Conservation (phyloP, 2,888 invertebrate species). For the Beris morrisii region DNA sequence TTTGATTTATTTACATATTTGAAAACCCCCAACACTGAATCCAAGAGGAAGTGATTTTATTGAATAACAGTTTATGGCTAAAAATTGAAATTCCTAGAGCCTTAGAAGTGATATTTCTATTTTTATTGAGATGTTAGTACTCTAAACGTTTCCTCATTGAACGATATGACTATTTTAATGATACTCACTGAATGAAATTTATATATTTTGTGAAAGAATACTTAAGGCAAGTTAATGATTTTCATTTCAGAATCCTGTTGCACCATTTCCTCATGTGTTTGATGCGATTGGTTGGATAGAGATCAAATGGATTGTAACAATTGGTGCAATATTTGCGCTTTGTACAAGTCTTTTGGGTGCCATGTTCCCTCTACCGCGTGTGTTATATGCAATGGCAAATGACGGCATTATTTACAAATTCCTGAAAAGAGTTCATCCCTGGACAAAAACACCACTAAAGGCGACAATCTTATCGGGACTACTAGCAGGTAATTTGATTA, state of each 20-base stretch:
- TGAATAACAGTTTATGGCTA: no score
- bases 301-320: constrained; percentile 86
- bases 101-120: no score
- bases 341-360: constrained; percentile 85
- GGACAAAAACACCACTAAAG: constrained; percentile 76
- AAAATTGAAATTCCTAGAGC: no score
- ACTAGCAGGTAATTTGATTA: constrained; percentile 63
- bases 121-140: no score
- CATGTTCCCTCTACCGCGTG: constrained; percentile 85
- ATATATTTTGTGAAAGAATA: no score
- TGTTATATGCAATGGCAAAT: constrained; percentile 87
- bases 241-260: constrained; percentile 62
- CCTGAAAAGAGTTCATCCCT: constrained; percentile 68
- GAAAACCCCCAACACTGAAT: no score
- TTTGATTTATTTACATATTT: no score
- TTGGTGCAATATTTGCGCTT: constrained; percentile 89
- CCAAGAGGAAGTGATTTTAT: no score
- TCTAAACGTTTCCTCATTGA: no score
- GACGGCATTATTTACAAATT: constrained; percentile 82
- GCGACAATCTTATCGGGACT: constrained; percentile 78
- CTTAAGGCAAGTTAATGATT: not conserved
- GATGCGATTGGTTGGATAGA: constrained; percentile 72
- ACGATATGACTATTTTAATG: no score
- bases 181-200: no score
- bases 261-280: constrained; percentile 88